A percentile compares a stretch with the other conserved stretches of the same genome.
phyloP scores from a whole-genome alignment of 2,888 invertebrate species.

The Tethea ocularis region DNA sequence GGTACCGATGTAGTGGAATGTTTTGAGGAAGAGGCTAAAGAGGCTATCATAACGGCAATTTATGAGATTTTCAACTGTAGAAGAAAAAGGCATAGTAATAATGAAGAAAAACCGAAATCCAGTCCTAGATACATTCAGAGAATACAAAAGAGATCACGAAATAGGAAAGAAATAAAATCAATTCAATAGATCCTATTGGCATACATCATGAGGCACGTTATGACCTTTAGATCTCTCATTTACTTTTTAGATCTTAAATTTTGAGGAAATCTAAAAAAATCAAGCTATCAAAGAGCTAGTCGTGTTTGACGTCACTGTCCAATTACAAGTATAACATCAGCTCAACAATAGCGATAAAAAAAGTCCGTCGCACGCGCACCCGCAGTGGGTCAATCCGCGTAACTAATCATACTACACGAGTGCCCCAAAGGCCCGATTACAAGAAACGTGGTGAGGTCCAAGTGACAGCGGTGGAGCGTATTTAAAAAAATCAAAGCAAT shows the following conservation, averaged over 20 bases:
- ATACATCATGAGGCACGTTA: not conserved
- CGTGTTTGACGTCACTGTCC: not conserved
- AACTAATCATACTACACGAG: constrained; percentile 65
- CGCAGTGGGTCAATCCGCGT: constrained; percentile 62
- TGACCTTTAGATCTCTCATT: not conserved
- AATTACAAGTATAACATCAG: not conserved
- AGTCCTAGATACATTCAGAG: not conserved
- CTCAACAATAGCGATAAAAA: constrained; percentile 26
- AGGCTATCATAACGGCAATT: not conserved
- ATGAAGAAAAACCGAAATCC: not conserved
- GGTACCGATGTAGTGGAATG: not conserved
- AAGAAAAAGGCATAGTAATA: not conserved
- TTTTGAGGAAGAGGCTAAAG: not conserved
- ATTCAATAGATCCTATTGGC: not conserved
- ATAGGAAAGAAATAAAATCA: not conserved
- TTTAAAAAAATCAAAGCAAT: no score
- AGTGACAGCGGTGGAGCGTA: constrained; percentile 18
- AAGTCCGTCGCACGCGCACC: constrained; percentile 55
- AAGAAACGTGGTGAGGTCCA: constrained; percentile 22
- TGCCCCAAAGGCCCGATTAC: constrained; percentile 54
- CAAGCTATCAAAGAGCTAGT: not conserved
- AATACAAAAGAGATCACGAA: not conserved
- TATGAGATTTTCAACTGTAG: not conserved
- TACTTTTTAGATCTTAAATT: not conserved
- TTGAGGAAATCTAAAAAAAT: not conserved